Base-by-base conservation (phyloP, 2,797 vertebrate genomes). In the Myotis daubentonii region DNA sequence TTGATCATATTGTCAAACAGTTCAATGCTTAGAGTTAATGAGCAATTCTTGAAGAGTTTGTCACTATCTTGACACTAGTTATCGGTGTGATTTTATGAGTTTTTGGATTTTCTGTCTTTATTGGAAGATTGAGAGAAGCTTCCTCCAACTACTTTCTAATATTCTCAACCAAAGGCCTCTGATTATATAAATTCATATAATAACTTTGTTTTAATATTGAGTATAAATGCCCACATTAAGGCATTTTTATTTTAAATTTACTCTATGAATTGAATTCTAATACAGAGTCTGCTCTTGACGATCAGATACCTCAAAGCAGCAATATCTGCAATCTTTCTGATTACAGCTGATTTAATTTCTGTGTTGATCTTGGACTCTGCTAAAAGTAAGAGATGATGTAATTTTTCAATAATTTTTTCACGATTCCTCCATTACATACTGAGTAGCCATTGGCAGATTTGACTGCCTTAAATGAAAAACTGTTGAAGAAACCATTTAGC, bases 381-480 rank as follows among this genome's bases (percentile, higher is more conserved):
- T 68, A 30, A 57, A 30, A 66, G 19, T 60, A n/a, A 89, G 15
- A 89, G 51, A 33, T 68, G 49, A 30, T 89, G 3, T 76, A 16
- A 86, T 89, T 70, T 80, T 92, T 93, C 65, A 79, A 28, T 91
- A 83, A 47, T 87, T 36, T 72, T 72, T 87, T 68, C 83, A 74
- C 28, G 75, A 72, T 93, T 89, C 94, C 28, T 81, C 95, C 49
- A 57, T 71, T 96, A 81, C 38, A 84, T 81, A 84, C 30, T 87
- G 55, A 94, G 36, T 62, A 83, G 60, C 19, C 47, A n/a, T 44
- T 79, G 28, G 55, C 65, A 96, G 13, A 19, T 92, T 84, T 94
- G 70, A 82, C 22, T 60, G 47, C 7, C 23, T 75, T 79, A 44
- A 90, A n/a, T 23, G 57, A 90, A 22, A 83, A 88, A 91, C 36